Conservation (phyloP, 2,888 invertebrate species). For the Drosophila emarginata region DNA sequence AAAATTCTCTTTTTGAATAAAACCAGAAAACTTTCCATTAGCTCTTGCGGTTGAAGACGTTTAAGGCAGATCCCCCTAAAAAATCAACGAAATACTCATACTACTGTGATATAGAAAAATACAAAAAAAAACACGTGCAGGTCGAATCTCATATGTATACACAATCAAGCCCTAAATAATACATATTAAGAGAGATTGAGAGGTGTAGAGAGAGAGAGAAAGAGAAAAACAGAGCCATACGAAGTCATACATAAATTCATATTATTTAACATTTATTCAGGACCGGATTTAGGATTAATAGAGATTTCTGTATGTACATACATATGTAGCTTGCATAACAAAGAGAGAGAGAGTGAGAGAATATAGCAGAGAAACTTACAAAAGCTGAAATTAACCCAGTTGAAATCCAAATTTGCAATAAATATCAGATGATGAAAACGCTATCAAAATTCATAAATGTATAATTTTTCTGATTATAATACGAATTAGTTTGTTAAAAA, state of each 20-base stretch:
- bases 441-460: no score
- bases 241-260: background rate
- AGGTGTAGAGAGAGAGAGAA: constrained; percentile 11
- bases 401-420: no score
- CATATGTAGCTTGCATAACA: no score
- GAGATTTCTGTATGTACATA: no score
- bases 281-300: constrained; percentile 10
- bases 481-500: no score
- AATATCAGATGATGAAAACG: no score
- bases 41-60: background rate
- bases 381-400: no score
- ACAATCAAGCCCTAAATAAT: background rate
- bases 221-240: background rate
- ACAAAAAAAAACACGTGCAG: constrained; percentile 41
- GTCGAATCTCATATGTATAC: constrained; percentile 9
- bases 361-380: no score
- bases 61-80: constrained; percentile 34
- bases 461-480: no score
- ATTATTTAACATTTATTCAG: constrained; percentile 36
- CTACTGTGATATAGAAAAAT: constrained; percentile 29
- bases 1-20: constrained; percentile 25
- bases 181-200: constrained; percentile 4
- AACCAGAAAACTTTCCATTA: constrained; percentile 61
- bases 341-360: no score
- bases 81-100: constrained; percentile 35